phyloP scores from a whole-genome alignment of 2,797 vertebrate genomes.

The Mycteria americana region DNA sequence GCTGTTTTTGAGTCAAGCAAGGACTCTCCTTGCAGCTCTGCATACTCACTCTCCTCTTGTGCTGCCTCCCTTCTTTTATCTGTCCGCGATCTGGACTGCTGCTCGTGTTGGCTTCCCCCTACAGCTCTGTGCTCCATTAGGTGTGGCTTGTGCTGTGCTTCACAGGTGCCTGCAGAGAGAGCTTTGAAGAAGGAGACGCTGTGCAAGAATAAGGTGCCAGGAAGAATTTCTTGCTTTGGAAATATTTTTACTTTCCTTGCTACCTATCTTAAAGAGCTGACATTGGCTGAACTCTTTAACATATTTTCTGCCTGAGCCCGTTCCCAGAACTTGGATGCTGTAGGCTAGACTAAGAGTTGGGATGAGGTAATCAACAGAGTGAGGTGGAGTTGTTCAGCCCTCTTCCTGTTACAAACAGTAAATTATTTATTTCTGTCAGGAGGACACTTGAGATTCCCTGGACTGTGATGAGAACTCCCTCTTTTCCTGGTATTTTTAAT shows the following conservation, averaged over 20 bases:
- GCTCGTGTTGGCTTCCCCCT: accelerated
- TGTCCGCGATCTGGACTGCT: accelerated
- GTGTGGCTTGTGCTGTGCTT: neutral
- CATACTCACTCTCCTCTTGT: neutral
- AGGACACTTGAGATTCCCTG: neutral
- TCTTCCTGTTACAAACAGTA: neutral
- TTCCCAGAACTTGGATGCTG: neutral
- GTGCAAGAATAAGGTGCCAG: neutral
- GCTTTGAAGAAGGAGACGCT: neutral
- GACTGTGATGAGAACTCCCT: neutral
- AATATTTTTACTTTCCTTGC: neutral
- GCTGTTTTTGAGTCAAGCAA: neutral
- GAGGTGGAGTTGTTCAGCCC: neutral
- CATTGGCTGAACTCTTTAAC: neutral
- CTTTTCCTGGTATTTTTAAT: neutral
- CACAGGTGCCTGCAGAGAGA: neutral
- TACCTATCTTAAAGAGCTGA: neutral
- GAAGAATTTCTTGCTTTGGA: neutral
- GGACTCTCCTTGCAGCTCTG: neutral
- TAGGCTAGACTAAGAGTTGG: neutral
- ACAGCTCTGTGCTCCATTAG: accelerated
- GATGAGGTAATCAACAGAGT: neutral
- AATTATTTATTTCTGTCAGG: neutral
- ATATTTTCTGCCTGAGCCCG: neutral
- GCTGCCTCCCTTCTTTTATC: neutral